Evolutionary conservation across 1,140 invertebrate species (phyloP), one percentile per base, ranked within the genome.

Genomic region (Drosophila nigrodunni): DNA sequence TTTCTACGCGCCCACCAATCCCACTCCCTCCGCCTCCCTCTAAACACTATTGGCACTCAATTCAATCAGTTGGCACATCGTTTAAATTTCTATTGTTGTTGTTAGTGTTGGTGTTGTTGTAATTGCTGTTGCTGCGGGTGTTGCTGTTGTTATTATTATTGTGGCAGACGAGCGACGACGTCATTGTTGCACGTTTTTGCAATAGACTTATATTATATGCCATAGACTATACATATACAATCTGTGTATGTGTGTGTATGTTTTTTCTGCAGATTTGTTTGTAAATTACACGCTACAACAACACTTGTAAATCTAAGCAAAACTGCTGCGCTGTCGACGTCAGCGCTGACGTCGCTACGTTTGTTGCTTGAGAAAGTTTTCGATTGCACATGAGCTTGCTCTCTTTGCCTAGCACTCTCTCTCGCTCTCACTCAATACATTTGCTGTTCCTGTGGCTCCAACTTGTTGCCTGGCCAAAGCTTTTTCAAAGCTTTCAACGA

Each of bases 151-250:
- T 62, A 47, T 41, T 69, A 55, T 71, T 83, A 69, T 83, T 82
- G 68, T 62, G 64, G 67, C 74, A 70, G 72, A 70, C 72, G 46
- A 11, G 47, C 70, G 60, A 64, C 82, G 70, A 87, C 83, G 83
- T 87, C 83, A 87, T 89, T 74, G 85, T 80, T 87, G 83, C 83
- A 87, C 83, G 83, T 87, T 87, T 87, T 88, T 88, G 83, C 83
- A 88, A 88, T 87, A 88, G 65, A 70, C 76, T 41, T 65, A 76
- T 70, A 82, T 66, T 73, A 77, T 55, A 59, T 47, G 25, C 25
- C 25, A 30, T 30, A 6, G 25, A 62, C 70, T 69, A 64, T n/a
- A 10, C 13, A 30, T 43, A 43, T 6, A n/a, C 11, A 1, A 13
- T 57, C 11, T 50, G 47, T 58, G 30, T 58, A 39, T 47, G 7